Evolutionary conservation across 2,113 vertebrate genomes (phyloP), one percentile per base, ranked within the genome.

Genomic region (Ctenomys sociabilis): DNA sequence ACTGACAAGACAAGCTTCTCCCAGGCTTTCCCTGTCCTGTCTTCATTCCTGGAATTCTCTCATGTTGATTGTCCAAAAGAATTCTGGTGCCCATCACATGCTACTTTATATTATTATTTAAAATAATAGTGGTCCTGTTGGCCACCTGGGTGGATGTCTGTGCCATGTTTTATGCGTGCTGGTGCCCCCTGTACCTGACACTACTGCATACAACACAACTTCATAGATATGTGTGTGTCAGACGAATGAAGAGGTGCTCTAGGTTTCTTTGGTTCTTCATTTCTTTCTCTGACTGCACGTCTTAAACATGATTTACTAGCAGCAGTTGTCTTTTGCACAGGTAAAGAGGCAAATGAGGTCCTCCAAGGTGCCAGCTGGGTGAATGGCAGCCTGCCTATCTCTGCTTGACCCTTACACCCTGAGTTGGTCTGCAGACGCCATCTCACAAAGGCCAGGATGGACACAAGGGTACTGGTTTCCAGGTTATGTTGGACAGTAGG

Each of bases 271-370:
- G 59, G 49, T 86, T 82, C 21, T 35, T 73, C 26, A 88, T 87
- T 24, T 43, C 16, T 85, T 90, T 80, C 61, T 93, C 52, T 77
- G 78, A 91, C 94, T 93, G 72, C 1, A 52, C 63, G 66, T 83
- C 45, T 95, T 75, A 77, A 96, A 70, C n/a, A 90, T 21, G 80
- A 54, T 91, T 88, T 83, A 75, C 63, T 28, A 73, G 68, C 28
- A 88, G 19, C 70, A 68, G 64, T 59, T 49, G 59, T 40, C 59
- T 91, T 82, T 54, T 7, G 32, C 57, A 14, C 68, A 59, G 73
- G 54, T 66, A 37, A 95, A 84, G 45, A 40, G n/a, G 61, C n/a
- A 68, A 94, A 32, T 59, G 32, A 61, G 73, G 68, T 22, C 32
- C 49, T 88, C 59, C 40, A 54, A 9, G 35, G 40, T 82, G 35